These are phyloP conservation scores for Fistularia commersonii DNA, from an alignment of 2,797 vertebrate species.

Conservation along the genomic window DNA sequence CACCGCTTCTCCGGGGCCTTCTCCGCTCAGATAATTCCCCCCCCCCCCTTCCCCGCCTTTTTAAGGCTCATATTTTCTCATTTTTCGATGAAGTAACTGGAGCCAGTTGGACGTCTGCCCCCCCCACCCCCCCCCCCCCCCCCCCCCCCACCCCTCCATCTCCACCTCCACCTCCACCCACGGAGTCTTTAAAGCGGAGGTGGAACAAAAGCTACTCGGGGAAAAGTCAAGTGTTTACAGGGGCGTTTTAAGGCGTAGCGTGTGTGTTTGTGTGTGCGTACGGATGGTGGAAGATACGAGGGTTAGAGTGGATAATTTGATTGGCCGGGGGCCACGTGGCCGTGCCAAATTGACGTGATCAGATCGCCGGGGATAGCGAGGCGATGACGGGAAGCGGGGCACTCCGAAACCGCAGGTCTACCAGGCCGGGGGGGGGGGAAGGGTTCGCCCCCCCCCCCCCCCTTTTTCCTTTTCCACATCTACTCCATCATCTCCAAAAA, in stretches of 20 bases:
- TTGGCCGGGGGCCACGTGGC: conserved; percentile 58
- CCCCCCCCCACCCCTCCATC: too few species aligned
- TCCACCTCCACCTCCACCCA: too few species aligned
- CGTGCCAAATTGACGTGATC: conserved; percentile 60
- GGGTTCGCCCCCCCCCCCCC: conserved; percentile 12
- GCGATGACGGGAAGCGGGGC: conserved; percentile 51
- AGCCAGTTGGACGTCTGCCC: conserved; percentile 13
- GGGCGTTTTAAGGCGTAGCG: conserved; percentile 51
- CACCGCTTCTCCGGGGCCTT: conserved; percentile 16
- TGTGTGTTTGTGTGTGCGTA: conserved; percentile 20
- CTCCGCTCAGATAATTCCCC: conserved; percentile 53
- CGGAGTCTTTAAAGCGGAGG: conserved; percentile 31
- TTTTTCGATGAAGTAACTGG: conserved; percentile 56
- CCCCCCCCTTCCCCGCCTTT: too few species aligned
- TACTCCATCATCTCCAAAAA: not conserved
- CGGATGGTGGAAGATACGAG: conserved; percentile 27
- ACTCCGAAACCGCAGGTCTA: conserved; percentile 63
- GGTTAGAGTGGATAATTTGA: conserved; percentile 64
- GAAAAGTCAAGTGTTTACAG: conserved; percentile 61
- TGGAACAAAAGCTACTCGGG: conserved; percentile 42
- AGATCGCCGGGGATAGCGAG: conserved; percentile 54
- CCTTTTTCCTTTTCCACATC: conserved; percentile 7
- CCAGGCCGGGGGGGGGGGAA: conserved; percentile 19
- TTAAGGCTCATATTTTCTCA: conserved; percentile 56
- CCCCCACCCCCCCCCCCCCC: too few species aligned